Evolutionary conservation across 2,797 vertebrate species (phyloP), one percentile per base, ranked within the genome.

Genomic region (Hybognathus amarus): DNA sequence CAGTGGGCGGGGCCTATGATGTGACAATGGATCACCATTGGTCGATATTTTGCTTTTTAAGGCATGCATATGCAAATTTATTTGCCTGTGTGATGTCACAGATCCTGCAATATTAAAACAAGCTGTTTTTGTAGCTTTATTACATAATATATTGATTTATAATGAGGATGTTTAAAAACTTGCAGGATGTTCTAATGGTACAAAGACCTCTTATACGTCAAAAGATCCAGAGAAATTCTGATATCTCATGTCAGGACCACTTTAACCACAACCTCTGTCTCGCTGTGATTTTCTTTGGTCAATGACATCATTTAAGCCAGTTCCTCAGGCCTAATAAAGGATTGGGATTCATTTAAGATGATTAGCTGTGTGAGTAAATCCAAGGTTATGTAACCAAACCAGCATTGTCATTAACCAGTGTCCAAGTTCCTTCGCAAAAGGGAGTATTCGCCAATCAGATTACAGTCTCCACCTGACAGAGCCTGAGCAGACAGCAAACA

Each of bases 341-440:
- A 88, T 84, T 84, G 69, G 77, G 85, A 54, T 79, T 73, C 22
- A 33, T 87, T 89, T 87, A 89, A 77, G 81, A 80, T 85, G 85
- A 84, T 87, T 88, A 87, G 61, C 69, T 50, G 20, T 61, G 69
- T 68, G 67, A 64, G 61, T 66, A 81, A 81, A 85, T 83, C 86
- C 85, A 71, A 47, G 38, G 61, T 85, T 64, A 84, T 64, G 50
- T 77, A 87, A 85, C 56, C 61, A 1, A 75, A 85, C 70, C 66
- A 54, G 15, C 83, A 79, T 24, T 80, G 50, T 81, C 77, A 69
- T 24, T 52, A 54, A 69, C 12, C 61, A 20, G 30, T 6, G 59
- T 42, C 45, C 47, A 68, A 30, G 38, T 22, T 63, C 54, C 38
- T 40, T 69, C 1, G 33, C 18, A 69, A 40, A 12, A n/a, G n/a